Evolutionary conservation across 2,113 vertebrate species (phyloP), one percentile per base, ranked within the genome.

Genomic region (Phocoena phocoena): DNA sequence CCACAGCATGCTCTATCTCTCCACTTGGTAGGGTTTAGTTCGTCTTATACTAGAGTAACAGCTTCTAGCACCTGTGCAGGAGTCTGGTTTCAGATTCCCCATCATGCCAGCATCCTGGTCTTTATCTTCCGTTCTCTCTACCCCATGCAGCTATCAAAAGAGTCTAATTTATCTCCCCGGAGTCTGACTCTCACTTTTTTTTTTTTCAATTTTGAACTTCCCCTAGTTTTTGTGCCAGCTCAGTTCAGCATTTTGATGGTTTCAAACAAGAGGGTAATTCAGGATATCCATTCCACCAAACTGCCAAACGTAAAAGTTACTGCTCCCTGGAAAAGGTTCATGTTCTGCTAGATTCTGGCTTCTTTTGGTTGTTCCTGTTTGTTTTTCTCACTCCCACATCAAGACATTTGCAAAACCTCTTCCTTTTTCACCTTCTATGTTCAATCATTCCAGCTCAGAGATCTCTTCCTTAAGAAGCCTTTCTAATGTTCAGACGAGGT

Each of bases 191-290:
- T 82, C n/a, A 84, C 5, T 50, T 68, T 7, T 4, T n/a, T 65
- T 65, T 65, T 95, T 68, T 79, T 87, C 7, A 23, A 23, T 38
- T 95, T 85, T 84, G 15, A 70, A 13, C 68, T 88, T 95, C 86
- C 8, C 38, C 84, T 62, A 63, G 33, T 79, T 92, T 65, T 86
- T 28, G 4, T 82, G 25, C 33, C 65, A 80, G 6, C 8, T 87
- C 67, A 90, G 8, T 25, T 96, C 21, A 93, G 36, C 12, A 84
- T 77, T 93, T 86, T 94, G 63, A 89, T 87, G 73, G 12, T 90
- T 94, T 96, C 28, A 77, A 92, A 88, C 23, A 93, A n/a, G n/a
- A 58, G 44, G 28, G 8, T 28, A 68, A 88, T n/a, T 95, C 21
- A 25, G 33, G 6, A 70, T 60, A 65, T 23, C 14, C 77, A 63